phyloP scores from a whole-genome alignment of 2,888 invertebrate species.

The Mythimna albipuncta region DNA sequence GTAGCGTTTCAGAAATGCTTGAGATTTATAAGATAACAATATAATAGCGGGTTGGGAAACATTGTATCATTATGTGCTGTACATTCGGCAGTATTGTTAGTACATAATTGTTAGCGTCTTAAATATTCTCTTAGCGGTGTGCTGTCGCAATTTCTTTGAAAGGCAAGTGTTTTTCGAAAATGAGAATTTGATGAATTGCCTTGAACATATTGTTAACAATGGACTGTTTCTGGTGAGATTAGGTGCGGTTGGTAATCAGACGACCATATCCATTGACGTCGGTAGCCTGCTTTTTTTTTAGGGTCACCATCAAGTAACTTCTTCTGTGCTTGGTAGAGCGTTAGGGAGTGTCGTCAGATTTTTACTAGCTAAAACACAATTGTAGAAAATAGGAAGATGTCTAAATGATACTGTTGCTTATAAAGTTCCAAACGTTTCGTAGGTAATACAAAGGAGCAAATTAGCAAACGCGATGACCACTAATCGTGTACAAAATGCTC shows the following conservation, averaged over 20 bases:
- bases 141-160: slow-evolving; percentile 43
- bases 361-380: no score
- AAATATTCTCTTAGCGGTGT: slow-evolving; percentile 52
- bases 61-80: slow-evolving; percentile 61
- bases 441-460: no score
- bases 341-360: no score
- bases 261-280: not conserved
- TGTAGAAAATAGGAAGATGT: no score
- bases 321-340: no score
- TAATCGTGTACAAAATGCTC: no score
- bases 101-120: slow-evolving; percentile 63
- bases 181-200: slow-evolving; percentile 31
- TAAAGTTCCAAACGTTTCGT: no score
- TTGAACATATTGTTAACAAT: slow-evolving; percentile 15
- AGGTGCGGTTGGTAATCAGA: not conserved
- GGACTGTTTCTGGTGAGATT: not conserved
- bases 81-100: slow-evolving; percentile 59
- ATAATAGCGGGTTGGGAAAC: slow-evolving; percentile 66
- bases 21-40: slow-evolving; percentile 69
- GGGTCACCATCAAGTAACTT: no score
- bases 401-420: no score
- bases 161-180: slow-evolving; percentile 22
- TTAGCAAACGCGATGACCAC: no score
- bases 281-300: not conserved
- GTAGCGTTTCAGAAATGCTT: slow-evolving; percentile 66